A percentile compares a stretch with the other conserved stretches of the same genome.
phyloP scores from a whole-genome alignment of 1,140 invertebrate species.

The Scaptomyza montana region DNA sequence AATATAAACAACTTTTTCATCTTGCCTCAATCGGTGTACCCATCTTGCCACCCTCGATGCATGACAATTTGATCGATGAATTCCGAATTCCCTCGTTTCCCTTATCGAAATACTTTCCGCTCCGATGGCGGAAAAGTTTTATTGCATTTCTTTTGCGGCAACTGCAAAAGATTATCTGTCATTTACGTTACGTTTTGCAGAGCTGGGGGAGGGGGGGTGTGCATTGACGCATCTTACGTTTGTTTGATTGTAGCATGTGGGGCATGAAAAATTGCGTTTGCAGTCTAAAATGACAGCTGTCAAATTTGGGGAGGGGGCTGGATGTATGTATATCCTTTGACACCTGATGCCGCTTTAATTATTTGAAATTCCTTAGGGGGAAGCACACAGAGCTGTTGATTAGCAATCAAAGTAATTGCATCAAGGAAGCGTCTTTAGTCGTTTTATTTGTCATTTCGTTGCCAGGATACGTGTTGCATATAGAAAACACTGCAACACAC shows the following conservation, averaged over 20 bases:
- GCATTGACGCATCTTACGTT: not conserved
- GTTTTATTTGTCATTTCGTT: constrained; percentile 60
- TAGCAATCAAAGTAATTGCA: constrained; percentile 65
- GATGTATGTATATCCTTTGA: not conserved
- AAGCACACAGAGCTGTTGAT: constrained; percentile 34
- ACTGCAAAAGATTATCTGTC: constrained; percentile 70
- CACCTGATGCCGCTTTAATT: not conserved
- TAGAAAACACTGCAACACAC: too few relatives aligned
- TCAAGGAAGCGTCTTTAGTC: constrained; percentile 4
- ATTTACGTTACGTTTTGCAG: constrained; percentile 51
- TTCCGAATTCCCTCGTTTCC: constrained; percentile 26
- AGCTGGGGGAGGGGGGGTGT: not conserved
- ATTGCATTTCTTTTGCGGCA: constrained; percentile 49
- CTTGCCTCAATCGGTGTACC: not conserved
- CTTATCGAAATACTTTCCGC: not conserved
- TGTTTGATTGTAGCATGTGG: constrained; percentile 9
- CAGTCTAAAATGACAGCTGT: constrained; percentile 28
- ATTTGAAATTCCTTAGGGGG: not conserved
- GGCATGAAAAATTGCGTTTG: constrained; percentile 34
- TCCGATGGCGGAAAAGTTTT: constrained; percentile 24
- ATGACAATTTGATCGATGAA: constrained; percentile 75
- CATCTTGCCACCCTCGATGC: not conserved
- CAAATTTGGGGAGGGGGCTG: not conserved
- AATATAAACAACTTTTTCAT: not conserved
- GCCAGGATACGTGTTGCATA: constrained; percentile 3